Evolutionary conservation across 2,888 invertebrate genomes (phyloP).

Genomic region (Clistopyga incitator): DNA sequence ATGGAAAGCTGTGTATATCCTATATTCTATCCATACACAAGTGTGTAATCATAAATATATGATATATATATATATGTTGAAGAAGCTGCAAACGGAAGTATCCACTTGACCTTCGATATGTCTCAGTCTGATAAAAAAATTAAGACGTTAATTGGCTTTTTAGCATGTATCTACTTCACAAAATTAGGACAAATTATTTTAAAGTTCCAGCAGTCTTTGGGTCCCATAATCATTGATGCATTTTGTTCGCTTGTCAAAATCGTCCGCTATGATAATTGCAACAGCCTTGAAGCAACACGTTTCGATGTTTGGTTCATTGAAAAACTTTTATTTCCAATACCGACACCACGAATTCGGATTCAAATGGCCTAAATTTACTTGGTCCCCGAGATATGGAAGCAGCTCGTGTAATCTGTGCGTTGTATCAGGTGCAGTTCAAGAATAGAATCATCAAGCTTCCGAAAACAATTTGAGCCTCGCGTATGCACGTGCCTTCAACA

Average conservation of each 20-base stretch:
- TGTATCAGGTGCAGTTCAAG: constrained; percentile 56
- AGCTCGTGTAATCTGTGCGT: constrained; percentile 14
- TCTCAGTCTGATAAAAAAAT: neutral
- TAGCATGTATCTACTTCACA: neutral
- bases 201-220: too few species aligned
- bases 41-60: constrained; percentile 14
- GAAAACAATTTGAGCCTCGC: constrained; percentile 50
- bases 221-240: too few species aligned
- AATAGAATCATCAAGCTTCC: constrained; percentile 51
- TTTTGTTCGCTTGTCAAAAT: too few species aligned
- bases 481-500: constrained; percentile 16
- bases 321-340: neutral
- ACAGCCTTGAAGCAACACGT: neutral
- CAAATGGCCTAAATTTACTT: neutral
- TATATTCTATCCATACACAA: constrained; percentile 37
- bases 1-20: constrained; percentile 49
- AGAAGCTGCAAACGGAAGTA: too few species aligned
- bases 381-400: neutral
- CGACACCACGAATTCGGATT: neutral
- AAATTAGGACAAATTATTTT: too few species aligned
- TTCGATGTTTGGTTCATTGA: neutral
- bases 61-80: too few species aligned
- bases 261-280: neutral
- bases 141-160: neutral
- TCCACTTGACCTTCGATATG: too few species aligned